Evolutionary conservation across 2,113 vertebrate species (phyloP).

Genomic region (Syrrhaptes paradoxus): DNA sequence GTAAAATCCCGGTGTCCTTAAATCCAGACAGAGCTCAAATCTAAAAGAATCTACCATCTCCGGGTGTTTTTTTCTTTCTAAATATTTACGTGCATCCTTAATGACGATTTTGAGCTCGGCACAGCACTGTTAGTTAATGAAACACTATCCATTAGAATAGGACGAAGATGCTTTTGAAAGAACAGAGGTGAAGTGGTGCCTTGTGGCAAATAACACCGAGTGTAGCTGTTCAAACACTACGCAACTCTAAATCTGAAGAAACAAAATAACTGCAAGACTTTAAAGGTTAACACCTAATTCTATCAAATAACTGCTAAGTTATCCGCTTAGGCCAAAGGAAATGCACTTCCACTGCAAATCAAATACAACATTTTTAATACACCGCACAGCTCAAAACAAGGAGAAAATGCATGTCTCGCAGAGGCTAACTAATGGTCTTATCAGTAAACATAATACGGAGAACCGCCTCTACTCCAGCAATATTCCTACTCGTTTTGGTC

Average conservation of each 20-base stretch:
- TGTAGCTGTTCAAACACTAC: neutral
- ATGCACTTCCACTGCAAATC: neutral
- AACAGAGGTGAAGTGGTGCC: neutral
- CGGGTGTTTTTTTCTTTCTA: neutral
- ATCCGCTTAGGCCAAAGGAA: conserved; percentile 24
- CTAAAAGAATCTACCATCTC: neutral
- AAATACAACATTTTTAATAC: neutral
- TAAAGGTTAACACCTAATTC: conserved; percentile 2
- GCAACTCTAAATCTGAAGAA: neutral
- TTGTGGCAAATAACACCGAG: neutral
- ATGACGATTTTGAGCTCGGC: neutral
- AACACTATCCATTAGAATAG: neutral
- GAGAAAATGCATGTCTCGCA: neutral
- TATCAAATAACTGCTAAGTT: neutral
- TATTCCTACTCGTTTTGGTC: neutral
- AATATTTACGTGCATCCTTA: neutral
- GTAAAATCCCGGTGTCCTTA: neutral
- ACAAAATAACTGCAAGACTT: neutral
- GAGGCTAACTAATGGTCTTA: neutral
- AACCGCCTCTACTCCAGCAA: neutral
- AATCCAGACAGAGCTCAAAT: neutral
- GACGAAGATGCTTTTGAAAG: neutral
- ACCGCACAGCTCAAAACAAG: neutral
- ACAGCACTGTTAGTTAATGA: neutral
- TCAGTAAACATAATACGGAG: neutral